These are phyloP conservation scores for Rotaria sp. DNA, from an alignment of 2,888 invertebrate genomes.

Conservation along the genomic window DNA sequence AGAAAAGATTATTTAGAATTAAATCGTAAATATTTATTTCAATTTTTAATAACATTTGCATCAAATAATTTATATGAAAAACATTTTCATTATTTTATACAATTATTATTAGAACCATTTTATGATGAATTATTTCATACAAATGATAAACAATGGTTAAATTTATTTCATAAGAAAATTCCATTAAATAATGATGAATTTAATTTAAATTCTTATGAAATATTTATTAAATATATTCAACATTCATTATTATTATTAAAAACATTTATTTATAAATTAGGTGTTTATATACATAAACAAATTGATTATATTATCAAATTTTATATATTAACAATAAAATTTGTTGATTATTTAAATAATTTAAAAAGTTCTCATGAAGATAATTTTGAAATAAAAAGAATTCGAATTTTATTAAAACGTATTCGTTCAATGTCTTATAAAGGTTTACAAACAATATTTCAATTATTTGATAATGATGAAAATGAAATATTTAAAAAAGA, in stretches of 20 bases:
- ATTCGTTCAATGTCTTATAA: not conserved
- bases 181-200: not conserved
- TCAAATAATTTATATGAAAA: not conserved
- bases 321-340: not conserved
- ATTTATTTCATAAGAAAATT: not conserved
- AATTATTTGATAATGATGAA: not conserved
- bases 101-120: slow-evolving; percentile 23
- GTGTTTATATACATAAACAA: not conserved
- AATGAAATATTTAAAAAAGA: not conserved
- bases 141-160: not conserved
- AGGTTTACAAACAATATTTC: not conserved
- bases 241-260: slow-evolving; percentile 20
- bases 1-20: slow-evolving; percentile 16
- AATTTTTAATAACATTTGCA: slow-evolving; percentile 1
- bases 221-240: not conserved
- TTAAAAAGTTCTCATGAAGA: not conserved
- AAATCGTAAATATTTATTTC: slow-evolving; percentile 10
- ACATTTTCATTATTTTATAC: not conserved
- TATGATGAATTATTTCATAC: not conserved
- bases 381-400: not conserved
- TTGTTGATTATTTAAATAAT: not conserved
- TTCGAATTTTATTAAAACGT: not conserved
- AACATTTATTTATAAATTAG: not conserved
- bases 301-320: not conserved
- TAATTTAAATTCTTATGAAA: not conserved